Base-by-base conservation (phyloP, 2,113 vertebrate species). In the Semicossyphus pulcher region DNA sequence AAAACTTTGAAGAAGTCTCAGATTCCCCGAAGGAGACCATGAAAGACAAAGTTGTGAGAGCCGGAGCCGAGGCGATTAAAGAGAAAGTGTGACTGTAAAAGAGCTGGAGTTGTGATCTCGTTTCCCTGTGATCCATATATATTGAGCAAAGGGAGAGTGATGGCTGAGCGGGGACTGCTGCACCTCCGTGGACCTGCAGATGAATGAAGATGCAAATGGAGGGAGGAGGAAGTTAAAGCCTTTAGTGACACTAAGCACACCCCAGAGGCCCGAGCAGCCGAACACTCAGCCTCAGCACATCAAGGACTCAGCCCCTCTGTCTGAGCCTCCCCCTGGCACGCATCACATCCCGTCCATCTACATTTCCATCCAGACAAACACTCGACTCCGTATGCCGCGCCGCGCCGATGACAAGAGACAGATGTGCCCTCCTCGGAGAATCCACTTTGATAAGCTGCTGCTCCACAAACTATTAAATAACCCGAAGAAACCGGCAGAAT, bases 141-240 rank as follows among this genome's bases (percentile, higher is more conserved):
- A 87, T 92, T 85, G 86, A 91, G 84, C 79, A 76, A 84, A 83
- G 83, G 75, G 51, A 88, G 83, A 87, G 80, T 84, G 88, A 90
- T 88, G 82, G 88, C 69, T 85, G 77, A 86, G 72, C 36, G 21
- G 85, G 86, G 86, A 87, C 72, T 70, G 76, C 60, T n/a, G 82
- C 79, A 84, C 76, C 86, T 85, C 80, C 26, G 77, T 47, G 77
- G 70, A 72, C 79, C 72, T 31, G 78, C 71, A 76, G 74, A 90
- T 89, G 87, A 89, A 86, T 91, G 88, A 80, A 86, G 68, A 88
- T 90, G 86, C 83, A 91, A 89, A 92, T 91, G 52, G 37, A 32
- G 57, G 80, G 80, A 77, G 76, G 80, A 73, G 59, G 63, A 74
- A 76, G 68, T 85, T 78, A 92, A 88, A 85, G 78, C 84, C 78